phyloP scores from a whole-genome alignment of 1,140 invertebrate species.

The Plodia interpunctella region DNA sequence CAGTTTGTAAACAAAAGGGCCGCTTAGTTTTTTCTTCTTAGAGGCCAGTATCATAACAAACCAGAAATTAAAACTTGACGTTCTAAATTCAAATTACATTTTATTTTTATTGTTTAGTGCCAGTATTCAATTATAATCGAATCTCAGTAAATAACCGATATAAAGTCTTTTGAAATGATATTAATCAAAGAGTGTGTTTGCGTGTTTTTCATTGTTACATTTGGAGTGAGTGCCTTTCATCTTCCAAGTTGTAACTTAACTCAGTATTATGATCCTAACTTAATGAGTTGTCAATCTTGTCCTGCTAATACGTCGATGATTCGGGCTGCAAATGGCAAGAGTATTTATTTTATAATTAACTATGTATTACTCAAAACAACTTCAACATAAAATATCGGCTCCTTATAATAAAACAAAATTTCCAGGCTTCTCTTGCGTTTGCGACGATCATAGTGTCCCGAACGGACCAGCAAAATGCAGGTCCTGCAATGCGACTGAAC shows the following conservation, averaged over 20 bases:
- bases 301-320: conserved; percentile 46
- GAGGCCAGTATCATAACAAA: not conserved
- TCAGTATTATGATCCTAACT: conserved; percentile 49
- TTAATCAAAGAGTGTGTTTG: not conserved
- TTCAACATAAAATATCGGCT: not conserved
- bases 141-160: not conserved
- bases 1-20: conserved; percentile 6
- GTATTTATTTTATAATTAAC: not conserved
- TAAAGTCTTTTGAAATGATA: not conserved
- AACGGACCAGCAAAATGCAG: conserved; percentile 30
- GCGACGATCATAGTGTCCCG: conserved; percentile 43
- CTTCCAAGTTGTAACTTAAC: conserved; percentile 41
- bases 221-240: conserved; percentile 26
- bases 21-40: not conserved
- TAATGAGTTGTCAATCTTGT: conserved; percentile 45
- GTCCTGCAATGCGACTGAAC: conserved; percentile 44
- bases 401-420: conserved; percentile 5
- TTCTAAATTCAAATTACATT: not conserved
- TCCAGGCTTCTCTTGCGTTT: conserved; percentile 53
- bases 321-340: conserved; percentile 51
- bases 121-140: not conserved
- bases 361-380: not conserved
- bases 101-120: not conserved
- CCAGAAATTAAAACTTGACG: not conserved
- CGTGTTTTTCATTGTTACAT: conserved; percentile 17